These are phyloP conservation scores for Hafferia zeledoni DNA, from an alignment of 2,797 vertebrate genomes.

Conservation along the genomic window DNA sequence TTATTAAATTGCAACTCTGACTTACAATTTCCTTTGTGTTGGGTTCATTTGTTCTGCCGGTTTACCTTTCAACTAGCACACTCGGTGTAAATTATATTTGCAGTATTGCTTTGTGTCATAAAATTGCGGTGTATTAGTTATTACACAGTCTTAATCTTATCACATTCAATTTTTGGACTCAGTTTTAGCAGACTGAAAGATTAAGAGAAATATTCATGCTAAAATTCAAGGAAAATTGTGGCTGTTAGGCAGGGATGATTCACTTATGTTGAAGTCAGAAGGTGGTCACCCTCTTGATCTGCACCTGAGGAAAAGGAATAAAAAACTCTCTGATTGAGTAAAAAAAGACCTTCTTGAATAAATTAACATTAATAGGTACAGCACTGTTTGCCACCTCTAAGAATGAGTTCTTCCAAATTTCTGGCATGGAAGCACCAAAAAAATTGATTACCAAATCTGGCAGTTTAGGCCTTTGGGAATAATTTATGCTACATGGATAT, in stretches of 20 bases:
- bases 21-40: too few relatives aligned
- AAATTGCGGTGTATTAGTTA: slow-evolving; percentile 31
- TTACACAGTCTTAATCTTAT: slow-evolving; percentile 15
- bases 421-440: not conserved
- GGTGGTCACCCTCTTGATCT: not conserved
- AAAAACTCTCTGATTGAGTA: not conserved
- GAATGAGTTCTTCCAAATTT: not conserved
- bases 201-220: not conserved
- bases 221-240: not conserved
- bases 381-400: not conserved
- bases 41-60: too few relatives aligned
- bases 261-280: not conserved
- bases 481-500: not conserved
- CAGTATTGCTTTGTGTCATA: slow-evolving; percentile 6
- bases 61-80: not conserved
- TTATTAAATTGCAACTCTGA: too few relatives aligned
- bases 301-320: not conserved
- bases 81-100: slow-evolving; percentile 32
- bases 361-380: not conserved
- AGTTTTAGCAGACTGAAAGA: not conserved
- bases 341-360: not conserved
- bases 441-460: not conserved
- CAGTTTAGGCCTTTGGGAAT: not conserved
- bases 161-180: not conserved
- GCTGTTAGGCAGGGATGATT: not conserved